A percentile compares a stretch with the other conserved stretches of the same genome.
phyloP scores from a whole-genome alignment of 2,113 vertebrate species.

The Oryzias javanicus region DNA sequence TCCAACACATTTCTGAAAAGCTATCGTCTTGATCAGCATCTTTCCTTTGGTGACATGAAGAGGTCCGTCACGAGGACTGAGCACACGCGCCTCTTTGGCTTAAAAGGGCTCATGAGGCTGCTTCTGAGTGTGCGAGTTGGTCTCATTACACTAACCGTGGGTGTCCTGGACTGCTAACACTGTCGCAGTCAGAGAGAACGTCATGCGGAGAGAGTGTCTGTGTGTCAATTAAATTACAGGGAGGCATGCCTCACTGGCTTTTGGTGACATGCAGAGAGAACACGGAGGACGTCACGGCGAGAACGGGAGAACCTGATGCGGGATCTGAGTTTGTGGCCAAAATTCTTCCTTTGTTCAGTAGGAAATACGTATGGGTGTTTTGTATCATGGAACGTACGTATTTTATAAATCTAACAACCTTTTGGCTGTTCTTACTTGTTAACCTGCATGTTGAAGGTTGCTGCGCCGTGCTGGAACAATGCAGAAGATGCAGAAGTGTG shows the following conservation, averaged over 20 bases:
- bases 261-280: constrained; percentile 12
- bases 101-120: constrained; percentile 44
- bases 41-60: constrained; percentile 19
- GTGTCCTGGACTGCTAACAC: constrained; percentile 42
- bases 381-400: too few relatives aligned
- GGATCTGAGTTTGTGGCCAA: constrained; percentile 11
- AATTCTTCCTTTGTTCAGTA: constrained; percentile 36
- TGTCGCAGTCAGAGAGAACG: constrained; percentile 47
- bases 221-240: constrained; percentile 25
- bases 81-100: constrained; percentile 28
- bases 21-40: constrained; percentile 15
- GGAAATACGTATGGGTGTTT: neutral
- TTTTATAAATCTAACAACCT: too few relatives aligned
- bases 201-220: constrained; percentile 26
- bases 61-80: constrained; percentile 23
- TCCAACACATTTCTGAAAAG: too few relatives aligned
- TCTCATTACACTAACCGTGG: constrained; percentile 55
- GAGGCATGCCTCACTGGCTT: constrained; percentile 11
- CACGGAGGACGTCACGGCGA: neutral
- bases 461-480: too few relatives aligned
- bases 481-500: too few relatives aligned
- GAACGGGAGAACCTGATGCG: neutral
- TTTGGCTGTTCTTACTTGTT: too few relatives aligned
- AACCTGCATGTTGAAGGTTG: too few relatives aligned
- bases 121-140: constrained; percentile 21